phyloP scores from a whole-genome alignment of 2,113 vertebrate species.

The Rallus limicola region DNA sequence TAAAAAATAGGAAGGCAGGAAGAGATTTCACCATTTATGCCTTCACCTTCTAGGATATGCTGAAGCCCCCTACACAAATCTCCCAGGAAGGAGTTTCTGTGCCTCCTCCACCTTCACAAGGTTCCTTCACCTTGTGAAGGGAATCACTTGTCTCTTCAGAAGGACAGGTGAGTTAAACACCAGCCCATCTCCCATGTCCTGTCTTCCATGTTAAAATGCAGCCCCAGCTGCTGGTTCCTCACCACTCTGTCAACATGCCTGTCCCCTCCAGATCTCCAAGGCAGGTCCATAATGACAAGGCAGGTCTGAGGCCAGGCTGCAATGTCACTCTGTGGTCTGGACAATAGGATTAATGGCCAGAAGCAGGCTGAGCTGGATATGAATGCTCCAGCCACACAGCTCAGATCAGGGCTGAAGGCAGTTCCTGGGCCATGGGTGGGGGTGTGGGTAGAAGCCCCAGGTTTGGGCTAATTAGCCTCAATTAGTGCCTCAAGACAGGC shows the following conservation, averaged over 20 bases:
- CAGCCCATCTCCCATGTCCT: not conserved
- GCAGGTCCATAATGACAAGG: not conserved
- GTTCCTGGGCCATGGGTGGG: not conserved
- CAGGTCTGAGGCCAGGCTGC: not conserved
- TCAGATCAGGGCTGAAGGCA: not conserved
- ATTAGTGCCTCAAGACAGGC: not conserved
- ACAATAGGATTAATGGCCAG: not conserved
- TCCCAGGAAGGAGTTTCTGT: not conserved
- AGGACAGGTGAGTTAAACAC: not conserved
- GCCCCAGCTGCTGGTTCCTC: not conserved
- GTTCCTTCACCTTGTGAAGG: no score
- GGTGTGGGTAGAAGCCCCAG: not conserved
- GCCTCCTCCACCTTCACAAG: no score
- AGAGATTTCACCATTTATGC: not conserved
- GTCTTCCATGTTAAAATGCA: not conserved
- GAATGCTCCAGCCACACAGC: accelerated
- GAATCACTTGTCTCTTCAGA: not conserved
- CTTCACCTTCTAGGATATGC: not conserved
- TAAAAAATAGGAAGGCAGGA: not conserved
- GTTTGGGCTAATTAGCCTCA: not conserved
- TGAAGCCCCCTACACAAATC: not conserved
- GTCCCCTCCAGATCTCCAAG: not conserved
- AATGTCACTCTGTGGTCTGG: accelerated
- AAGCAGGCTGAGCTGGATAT: not conserved
- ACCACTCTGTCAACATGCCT: not conserved